Conservation (phyloP, 1,140 invertebrate genomes). For the Drosophila ercepeae region DNA sequence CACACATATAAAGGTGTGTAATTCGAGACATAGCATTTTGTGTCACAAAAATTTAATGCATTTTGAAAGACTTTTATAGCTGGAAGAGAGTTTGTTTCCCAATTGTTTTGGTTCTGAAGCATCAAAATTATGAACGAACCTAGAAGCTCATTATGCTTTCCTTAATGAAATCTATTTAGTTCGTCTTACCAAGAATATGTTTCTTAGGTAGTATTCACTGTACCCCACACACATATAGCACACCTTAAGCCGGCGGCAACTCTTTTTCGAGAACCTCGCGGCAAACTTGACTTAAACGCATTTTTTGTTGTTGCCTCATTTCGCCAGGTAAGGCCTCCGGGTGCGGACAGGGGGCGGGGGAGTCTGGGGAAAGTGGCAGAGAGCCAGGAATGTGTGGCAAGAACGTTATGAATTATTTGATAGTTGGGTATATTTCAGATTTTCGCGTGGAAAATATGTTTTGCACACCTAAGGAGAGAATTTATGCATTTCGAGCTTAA, state of each 20-base stretch:
- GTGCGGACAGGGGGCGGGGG: conserved; percentile 11
- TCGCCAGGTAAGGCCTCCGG: conserved; percentile 29
- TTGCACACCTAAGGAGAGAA: conserved; percentile 4
- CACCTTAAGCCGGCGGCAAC: conserved; percentile 40
- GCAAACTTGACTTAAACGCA: conserved; percentile 78
- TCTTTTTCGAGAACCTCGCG: conserved; percentile 54
- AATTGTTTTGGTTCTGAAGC: too few species aligned
- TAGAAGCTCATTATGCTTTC: too few species aligned
- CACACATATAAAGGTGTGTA: background rate
- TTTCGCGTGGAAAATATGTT: conserved; percentile 18
- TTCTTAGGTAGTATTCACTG: background rate
- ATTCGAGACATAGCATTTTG: background rate
- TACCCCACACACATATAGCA: conserved; percentile 28
- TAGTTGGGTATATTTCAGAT: conserved; percentile 47
- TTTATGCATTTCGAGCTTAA: conserved; percentile 34
- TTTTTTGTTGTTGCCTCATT: conserved; percentile 48
- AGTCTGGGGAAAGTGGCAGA: background rate
- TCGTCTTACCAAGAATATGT: background rate
- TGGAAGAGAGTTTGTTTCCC: too few species aligned
- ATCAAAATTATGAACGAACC: too few species aligned
- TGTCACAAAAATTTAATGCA: background rate
- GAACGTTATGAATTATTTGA: conserved; percentile 67
- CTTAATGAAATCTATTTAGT: too few species aligned
- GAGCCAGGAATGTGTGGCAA: conserved; percentile 19
- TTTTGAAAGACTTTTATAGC: background rate